These are phyloP conservation scores for Amorpha juglandis DNA, from an alignment of 2,888 invertebrate species.

Conservation along the genomic window DNA sequence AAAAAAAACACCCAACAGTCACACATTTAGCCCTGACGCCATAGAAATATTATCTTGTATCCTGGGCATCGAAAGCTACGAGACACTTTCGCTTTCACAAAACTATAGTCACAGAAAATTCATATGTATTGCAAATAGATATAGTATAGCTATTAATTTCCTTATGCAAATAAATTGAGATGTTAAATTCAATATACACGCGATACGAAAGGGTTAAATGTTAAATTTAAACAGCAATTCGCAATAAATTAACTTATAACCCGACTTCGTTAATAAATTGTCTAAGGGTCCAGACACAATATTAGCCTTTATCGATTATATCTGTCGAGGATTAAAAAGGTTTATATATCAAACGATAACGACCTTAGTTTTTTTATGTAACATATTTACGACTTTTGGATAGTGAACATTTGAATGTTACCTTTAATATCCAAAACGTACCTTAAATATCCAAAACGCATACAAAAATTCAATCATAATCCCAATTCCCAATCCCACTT, in stretches of 20 bases:
- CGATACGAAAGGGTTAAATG: conserved; percentile 2
- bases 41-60: too few relatives aligned
- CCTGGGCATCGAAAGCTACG: too few relatives aligned
- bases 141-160: neutral
- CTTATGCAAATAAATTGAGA: conserved; percentile 11
- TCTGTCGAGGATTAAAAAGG: neutral
- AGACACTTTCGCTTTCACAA: too few relatives aligned
- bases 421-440: too few relatives aligned
- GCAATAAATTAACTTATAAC: conserved; percentile 20
- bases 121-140: neutral
- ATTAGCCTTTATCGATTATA: neutral
- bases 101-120: neutral
- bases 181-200: conserved; percentile 7
- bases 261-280: conserved; percentile 17
- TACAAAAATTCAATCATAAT: too few relatives aligned
- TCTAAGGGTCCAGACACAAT: conserved; percentile 3
- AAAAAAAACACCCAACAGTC: too few relatives aligned
- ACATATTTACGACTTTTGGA: too few relatives aligned
- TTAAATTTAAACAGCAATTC: conserved; percentile 9
- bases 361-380: neutral
- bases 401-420: too few relatives aligned
- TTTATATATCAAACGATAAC: neutral
- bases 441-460: too few relatives aligned
- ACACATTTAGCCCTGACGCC: too few relatives aligned
- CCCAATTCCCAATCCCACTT: too few relatives aligned